Evolutionary conservation across 1,140 invertebrate genomes (phyloP), one percentile per base, ranked within the genome.

Genomic region (Homalodisca vitripennis): DNA sequence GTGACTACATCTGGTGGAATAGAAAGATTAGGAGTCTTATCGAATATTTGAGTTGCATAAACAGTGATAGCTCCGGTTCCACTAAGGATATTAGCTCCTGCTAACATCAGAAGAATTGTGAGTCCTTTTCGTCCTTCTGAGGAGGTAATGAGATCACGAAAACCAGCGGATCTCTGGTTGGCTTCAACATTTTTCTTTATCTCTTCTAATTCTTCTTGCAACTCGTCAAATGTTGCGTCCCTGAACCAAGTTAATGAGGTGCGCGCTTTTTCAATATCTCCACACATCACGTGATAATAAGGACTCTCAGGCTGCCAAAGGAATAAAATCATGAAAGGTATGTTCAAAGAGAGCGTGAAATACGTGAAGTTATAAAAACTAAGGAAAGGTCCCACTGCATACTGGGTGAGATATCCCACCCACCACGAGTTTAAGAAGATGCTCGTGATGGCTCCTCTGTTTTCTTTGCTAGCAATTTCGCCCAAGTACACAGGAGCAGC

Each of bases 281-380:
- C 83, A 74, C 84, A 84, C 3, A 80, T 79, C 0, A 92, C 78
- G 32, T 88, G 80, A 71, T 85, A 92, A 67, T 87, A 88, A 0
- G 94, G 94, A 53, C 90, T 90, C 76, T 96, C 94, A 0, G 93
- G 93, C 82, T 94, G 89, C 48, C 87, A 85, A 10, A 84, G 67
- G 80, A 91, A 90, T 71, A 88, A 86, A 0, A 84, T 68, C 0
- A 90, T 73, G 78, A 92, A 90, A 0, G 86, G 47, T 0, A 86
- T 73, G 0, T 88, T 88, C 41, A 89, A 74, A 0, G 80, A 78
- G 1, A 86, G 80, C 69, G 88, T 89, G 1, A 85, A 77, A 69
- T 89, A 85, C 69, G 89, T 87, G 17, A 92, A 82, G 1, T 80
- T 81, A 41, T 80, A 77, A 79, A 94, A 94, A 0, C 82, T 81